Evolutionary conservation across 2,113 vertebrate genomes (phyloP).

Genomic region (Nyctibius bracteatus): DNA sequence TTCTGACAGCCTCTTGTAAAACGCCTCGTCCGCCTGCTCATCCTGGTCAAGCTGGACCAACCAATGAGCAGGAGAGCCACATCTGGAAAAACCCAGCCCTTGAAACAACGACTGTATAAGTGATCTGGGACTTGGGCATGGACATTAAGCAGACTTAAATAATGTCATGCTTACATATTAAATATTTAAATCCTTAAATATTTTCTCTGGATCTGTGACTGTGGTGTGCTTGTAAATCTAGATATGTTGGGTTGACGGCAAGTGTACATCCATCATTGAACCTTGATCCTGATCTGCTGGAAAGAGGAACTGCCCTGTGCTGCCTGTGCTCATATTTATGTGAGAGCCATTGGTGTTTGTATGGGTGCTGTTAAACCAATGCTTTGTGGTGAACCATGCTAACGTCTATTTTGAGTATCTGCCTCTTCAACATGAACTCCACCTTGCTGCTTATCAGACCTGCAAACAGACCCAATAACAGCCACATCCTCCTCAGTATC

Average conservation of each 20-base stretch:
- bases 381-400: neutral
- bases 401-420: neutral
- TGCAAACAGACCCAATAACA: neutral
- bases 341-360: neutral
- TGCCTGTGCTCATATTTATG: neutral
- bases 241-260: neutral
- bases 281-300: accelerated
- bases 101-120: neutral
- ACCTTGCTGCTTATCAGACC: neutral
- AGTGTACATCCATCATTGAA: neutral
- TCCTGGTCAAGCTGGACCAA: neutral
- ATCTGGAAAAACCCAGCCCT: neutral
- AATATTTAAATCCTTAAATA: no score
- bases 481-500: accelerated
- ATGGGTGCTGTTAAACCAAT: neutral
- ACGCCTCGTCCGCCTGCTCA: no score
- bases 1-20: no score
- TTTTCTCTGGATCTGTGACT: neutral
- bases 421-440: neutral
- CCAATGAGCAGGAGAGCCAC: neutral
- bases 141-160: neutral
- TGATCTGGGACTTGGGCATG: neutral
- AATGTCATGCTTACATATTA: neutral
- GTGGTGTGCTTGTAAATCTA: neutral
- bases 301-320: neutral